These are phyloP conservation scores for Idaea biselata DNA, from an alignment of 2,888 invertebrate species.

Conservation along the genomic window DNA sequence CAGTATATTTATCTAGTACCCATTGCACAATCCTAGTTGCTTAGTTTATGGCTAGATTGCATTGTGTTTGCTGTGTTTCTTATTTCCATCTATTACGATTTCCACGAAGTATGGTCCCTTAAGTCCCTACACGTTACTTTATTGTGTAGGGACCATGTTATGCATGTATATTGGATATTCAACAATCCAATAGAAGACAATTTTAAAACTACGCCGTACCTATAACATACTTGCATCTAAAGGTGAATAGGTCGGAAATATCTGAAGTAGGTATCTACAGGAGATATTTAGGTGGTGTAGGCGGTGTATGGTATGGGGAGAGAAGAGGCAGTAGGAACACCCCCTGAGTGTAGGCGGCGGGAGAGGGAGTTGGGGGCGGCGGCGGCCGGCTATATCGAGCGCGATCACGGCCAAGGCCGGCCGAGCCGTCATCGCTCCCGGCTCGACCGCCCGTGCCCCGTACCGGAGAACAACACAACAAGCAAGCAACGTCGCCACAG, in stretches of 20 bases:
- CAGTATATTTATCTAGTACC: no score
- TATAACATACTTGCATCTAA: constrained; percentile 1
- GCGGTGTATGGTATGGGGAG: constrained; percentile 34
- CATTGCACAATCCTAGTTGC: no score
- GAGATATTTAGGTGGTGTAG: constrained; percentile 38
- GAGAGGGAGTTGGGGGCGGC: constrained; percentile 22
- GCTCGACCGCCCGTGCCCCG: constrained; percentile 45
- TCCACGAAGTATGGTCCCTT: no score
- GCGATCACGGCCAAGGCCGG: constrained; percentile 79
- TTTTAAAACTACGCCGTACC: not conserved
- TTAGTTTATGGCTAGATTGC: no score
- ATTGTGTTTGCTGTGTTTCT: no score
- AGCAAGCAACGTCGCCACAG: no score
- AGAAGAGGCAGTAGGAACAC: constrained; percentile 26
- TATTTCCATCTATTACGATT: no score
- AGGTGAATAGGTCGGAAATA: constrained; percentile 39
- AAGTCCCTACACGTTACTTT: no score
- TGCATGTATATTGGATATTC: no score
- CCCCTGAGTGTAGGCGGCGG: constrained; percentile 30
- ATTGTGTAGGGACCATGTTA: no score
- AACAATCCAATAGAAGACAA: not conserved
- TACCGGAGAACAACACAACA: constrained; percentile 19
- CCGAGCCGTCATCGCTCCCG: constrained; percentile 55
- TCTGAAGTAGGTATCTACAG: constrained; percentile 39
- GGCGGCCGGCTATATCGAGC: constrained; percentile 73